Conservation (phyloP, 2,888 invertebrate species). For the Ferdinandea cuprea region DNA sequence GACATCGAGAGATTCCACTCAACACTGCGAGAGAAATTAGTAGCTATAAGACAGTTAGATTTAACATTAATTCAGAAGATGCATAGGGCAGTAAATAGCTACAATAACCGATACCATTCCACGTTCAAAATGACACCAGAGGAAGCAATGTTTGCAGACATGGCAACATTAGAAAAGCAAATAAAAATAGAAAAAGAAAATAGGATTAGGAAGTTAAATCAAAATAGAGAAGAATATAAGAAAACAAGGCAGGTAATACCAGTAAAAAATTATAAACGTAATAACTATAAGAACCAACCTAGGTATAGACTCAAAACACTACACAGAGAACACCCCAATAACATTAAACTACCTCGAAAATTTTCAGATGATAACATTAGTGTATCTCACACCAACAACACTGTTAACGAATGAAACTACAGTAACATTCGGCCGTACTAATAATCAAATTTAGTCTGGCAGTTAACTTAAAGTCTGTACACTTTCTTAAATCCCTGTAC, state of each 20-base stretch:
- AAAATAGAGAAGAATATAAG: slow-evolving; percentile 19
- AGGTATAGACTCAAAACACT: slow-evolving; percentile 3
- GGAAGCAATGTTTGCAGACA: slow-evolving; percentile 21
- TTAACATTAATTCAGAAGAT: slow-evolving; percentile 19
- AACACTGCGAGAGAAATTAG: slow-evolving; percentile 24
- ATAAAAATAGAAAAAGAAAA: slow-evolving; percentile 24
- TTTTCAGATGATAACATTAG: slow-evolving; percentile 15
- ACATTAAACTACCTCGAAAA: slow-evolving; percentile 14
- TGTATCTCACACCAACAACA: no score
- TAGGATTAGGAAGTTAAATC: no score
- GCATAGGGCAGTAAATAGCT: slow-evolving; percentile 9
- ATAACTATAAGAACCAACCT: slow-evolving; percentile 29
- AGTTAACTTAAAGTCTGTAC: no score
- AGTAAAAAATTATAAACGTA: slow-evolving; percentile 17
- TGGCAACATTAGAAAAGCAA: neutral
- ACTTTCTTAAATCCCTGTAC: no score
- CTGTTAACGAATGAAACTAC: no score
- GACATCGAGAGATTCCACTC: slow-evolving; percentile 5
- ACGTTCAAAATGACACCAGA: slow-evolving; percentile 34
- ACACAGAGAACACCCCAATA: slow-evolving; percentile 7
- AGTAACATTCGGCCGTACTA: no score
- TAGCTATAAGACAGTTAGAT: slow-evolving; percentile 2
- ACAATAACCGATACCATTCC: slow-evolving; percentile 23
- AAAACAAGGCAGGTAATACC: slow-evolving; percentile 4
- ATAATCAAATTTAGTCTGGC: no score